A percentile compares a stretch with the other conserved stretches of the same genome.
Conservation (phyloP, 2,797 vertebrate genomes). For the Potorous gilbertii region DNA sequence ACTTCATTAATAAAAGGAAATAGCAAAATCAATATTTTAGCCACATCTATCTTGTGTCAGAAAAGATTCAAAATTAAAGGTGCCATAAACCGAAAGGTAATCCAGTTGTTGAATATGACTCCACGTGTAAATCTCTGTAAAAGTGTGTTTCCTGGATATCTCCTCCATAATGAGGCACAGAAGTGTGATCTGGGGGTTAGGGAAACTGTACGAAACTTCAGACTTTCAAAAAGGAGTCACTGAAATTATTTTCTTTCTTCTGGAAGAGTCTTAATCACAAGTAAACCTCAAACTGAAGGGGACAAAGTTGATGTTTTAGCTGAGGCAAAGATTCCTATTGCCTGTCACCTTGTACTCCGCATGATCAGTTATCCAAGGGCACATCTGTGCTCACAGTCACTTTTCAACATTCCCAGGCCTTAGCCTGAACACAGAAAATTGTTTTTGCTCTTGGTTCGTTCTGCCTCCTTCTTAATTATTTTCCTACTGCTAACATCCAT, state of each 20-base stretch:
- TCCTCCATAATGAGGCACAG: fast-evolving
- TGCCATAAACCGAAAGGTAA: neutral
- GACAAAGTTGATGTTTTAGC: neutral
- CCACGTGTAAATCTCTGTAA: neutral
- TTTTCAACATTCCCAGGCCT: neutral
- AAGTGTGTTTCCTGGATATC: neutral
- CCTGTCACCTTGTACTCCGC: neutral
- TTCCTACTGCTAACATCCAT: neutral
- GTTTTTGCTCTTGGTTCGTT: neutral
- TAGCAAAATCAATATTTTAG: slow-evolving; percentile 1
- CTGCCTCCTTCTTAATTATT: neutral
- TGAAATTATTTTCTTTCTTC: neutral
- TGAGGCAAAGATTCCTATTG: neutral
- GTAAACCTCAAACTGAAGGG: neutral
- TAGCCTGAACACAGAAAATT: neutral
- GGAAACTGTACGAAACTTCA: neutral
- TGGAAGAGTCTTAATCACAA: slow-evolving; percentile 7
- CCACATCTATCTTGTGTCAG: neutral
- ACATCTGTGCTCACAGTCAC: neutral
- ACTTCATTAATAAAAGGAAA: slow-evolving; percentile 2
- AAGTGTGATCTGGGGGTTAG: neutral
- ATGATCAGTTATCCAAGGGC: neutral
- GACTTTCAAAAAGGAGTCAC: neutral
- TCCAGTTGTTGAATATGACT: neutral
- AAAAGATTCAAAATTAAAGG: neutral